These are phyloP conservation scores for Microplitis manilae DNA, from an alignment of 2,888 invertebrate genomes.

Conservation along the genomic window DNA sequence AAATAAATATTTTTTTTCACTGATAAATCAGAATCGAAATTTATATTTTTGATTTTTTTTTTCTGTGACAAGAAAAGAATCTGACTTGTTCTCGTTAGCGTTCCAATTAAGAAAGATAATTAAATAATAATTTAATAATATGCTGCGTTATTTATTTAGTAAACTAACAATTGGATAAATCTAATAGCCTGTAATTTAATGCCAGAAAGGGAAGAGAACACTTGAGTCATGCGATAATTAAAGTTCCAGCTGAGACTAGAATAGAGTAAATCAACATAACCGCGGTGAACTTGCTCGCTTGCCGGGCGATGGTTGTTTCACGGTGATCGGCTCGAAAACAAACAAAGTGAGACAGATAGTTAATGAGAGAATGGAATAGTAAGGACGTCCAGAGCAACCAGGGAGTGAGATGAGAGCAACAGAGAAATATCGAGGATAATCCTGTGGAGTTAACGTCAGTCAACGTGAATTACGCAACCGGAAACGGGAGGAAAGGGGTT, in stretches of 20 bases:
- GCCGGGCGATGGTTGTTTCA: constrained; percentile 33
- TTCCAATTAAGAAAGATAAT: constrained; percentile 11
- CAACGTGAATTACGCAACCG: constrained; percentile 65
- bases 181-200: background rate
- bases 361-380: constrained; percentile 25
- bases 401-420: background rate
- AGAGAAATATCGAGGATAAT: constrained; percentile 58
- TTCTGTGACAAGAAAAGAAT: too few relatives aligned
- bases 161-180: background rate
- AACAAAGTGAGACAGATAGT: constrained; percentile 17
- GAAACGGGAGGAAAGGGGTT: constrained; percentile 38
- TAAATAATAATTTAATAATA: background rate
- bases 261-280: constrained; percentile 32
- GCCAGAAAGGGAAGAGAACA: background rate
- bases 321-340: constrained; percentile 11
- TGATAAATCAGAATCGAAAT: too few relatives aligned
- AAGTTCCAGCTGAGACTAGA: constrained; percentile 17
- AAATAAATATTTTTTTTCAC: too few relatives aligned
- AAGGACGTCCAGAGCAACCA: background rate
- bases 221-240: constrained; percentile 25
- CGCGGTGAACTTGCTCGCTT: constrained; percentile 25
- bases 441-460: constrained; percentile 66
- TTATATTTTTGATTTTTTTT: too few relatives aligned
- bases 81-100: background rate
- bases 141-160: background rate